Base-by-base conservation (phyloP, 2,113 vertebrate genomes). In the Halichoeres trimaculatus region DNA sequence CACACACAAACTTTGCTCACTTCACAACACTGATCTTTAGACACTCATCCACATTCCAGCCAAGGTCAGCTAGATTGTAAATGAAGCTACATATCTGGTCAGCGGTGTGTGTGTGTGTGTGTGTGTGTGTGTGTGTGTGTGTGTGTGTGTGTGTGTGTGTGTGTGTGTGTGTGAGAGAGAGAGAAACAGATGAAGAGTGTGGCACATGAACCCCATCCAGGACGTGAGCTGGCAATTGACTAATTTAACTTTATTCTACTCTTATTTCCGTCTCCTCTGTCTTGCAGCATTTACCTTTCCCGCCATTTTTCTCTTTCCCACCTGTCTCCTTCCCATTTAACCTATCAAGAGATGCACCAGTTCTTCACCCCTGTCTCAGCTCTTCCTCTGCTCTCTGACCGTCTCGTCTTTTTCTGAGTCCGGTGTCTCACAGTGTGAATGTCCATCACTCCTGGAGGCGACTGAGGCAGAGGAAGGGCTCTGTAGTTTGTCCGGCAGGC, bases 41-140 rank as follows among this genome's bases (percentile, higher is more conserved):
- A 92, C 88, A 92, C 91, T 78, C 88, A 86, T 90, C 91, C 89
- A 88, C 87, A 91, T 92, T 94, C 54, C 63, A 87, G 85, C 1
- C 80, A 93, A 94, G 94, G 95, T 96, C 95, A 96, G 94, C 83
- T 64, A 72, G 93, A 93, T 94, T 91, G 83, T 89, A 89, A 91
- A 93, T 85, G 78, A 90, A 91, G 88, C 81, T 57, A 70, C 75
- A 74, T 71, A 69, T 69, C 81, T 72, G 65, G 61, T 56, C 66
- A 41, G 54, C 63, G 23, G 64, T 66, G 45, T 57, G 58, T 71
- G 67, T 74, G 62, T 35, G 48, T 53, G 63, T 20, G 52, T 43
- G 50, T 24, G 60, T 66, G 61, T 47, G 17, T 56, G 40, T 59
- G 41, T 38, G 51, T 13, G 5, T 61, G 50, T 45, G 45, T 51